Base-by-base conservation (phyloP, 2,797 vertebrate genomes). In the Enteromius paludinosus region DNA sequence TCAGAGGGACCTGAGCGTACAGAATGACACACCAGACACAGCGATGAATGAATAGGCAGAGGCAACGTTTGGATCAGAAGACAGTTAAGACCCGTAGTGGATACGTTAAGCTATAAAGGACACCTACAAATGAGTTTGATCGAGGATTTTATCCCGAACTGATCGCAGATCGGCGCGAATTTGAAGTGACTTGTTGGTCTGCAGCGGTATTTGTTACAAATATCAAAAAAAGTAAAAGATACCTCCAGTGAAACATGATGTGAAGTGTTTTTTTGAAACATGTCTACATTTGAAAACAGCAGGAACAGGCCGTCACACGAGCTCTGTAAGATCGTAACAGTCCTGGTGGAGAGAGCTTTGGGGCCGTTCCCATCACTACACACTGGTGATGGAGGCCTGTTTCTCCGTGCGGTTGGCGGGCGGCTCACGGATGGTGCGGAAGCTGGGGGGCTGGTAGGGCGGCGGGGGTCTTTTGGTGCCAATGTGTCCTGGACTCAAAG, bases 371-470 rank as follows among this genome's bases (percentile, higher is more conserved):
- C 52, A 61, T 61, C 78, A 66, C 90, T 85, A 87, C 86, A 89
- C 93, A 89, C 91, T 89, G 84, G 87, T 97, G 90, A 97, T 96
- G 89, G 96, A 96, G 91, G 96, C 96, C 93, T 96, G 96, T 92
- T 96, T 97, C 92, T 97, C 96, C 64, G 95, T 94, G 86, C 96
- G 95, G 1, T 88, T 90, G 18, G 93, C 38, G 0, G 96, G 90
- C 0, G 95, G 92, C 81, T 97, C 96, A 12, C 94, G 87, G 81
- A 93, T 85, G 52, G 95, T 91, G 84, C 96, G 94, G 92, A 96
- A 96, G 92, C 30, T 95, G 64, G 85, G 84, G 9, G 84, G 82
- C 38, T 88, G 85, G 95, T 96, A 96, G 0, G 93, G 87, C 3
- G 95, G 94, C 10, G 87, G 87, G 45, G 86, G 84, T 83, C 94